phyloP scores from a whole-genome alignment of 2,797 vertebrate species.

The Thaleichthys pacificus region DNA sequence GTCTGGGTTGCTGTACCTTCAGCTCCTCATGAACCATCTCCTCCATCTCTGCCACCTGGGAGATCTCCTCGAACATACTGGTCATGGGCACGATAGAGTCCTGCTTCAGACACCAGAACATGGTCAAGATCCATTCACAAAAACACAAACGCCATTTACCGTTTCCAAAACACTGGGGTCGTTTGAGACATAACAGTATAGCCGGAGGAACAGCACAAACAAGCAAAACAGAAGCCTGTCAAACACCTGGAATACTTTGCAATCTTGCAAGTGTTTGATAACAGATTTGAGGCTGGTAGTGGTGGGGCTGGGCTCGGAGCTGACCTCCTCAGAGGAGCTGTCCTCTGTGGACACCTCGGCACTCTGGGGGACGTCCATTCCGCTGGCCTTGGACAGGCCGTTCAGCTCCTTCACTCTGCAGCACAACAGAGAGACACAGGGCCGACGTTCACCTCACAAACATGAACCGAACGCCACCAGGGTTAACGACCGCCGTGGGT shows the following conservation, averaged over 20 bases:
- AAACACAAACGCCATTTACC: background rate
- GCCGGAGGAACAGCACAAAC: no score
- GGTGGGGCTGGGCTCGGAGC: background rate
- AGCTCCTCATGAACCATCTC: slow-evolving; percentile 81
- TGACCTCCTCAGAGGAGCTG: slow-evolving; percentile 68
- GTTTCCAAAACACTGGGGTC: background rate
- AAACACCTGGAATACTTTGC: background rate
- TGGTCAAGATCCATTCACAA: background rate
- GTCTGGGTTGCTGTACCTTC: slow-evolving; percentile 61
- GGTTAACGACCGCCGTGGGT: background rate
- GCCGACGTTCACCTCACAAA: background rate
- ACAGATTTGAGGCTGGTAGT: background rate
- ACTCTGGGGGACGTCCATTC: slow-evolving; percentile 49
- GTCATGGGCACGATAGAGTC: slow-evolving; percentile 68
- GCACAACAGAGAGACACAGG: background rate
- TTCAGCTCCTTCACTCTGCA: slow-evolving; percentile 91
- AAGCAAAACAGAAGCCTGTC: no score
- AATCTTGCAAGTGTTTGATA: background rate
- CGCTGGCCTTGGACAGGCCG: slow-evolving; percentile 61
- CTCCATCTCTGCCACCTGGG: slow-evolving; percentile 80
- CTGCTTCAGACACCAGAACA: slow-evolving; percentile 37
- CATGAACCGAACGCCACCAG: background rate
- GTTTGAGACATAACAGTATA: no score
- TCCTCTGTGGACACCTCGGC: slow-evolving; percentile 63
- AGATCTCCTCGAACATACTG: slow-evolving; percentile 80